phyloP scores from a whole-genome alignment of 2,113 vertebrate genomes.

The Daubentonia madagascariensis region DNA sequence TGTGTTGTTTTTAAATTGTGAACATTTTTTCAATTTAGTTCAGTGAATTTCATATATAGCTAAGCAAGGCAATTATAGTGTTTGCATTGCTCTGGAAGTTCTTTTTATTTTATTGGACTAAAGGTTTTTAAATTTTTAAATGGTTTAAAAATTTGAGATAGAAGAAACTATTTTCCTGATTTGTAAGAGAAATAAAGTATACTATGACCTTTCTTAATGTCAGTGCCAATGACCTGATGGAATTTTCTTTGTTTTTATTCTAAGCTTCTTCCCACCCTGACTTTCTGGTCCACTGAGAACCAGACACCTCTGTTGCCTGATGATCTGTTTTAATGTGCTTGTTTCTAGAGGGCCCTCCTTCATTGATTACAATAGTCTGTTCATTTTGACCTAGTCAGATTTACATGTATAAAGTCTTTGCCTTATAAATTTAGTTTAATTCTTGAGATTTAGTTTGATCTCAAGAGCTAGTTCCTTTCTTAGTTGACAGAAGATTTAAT shows the following conservation, averaged over 20 bases:
- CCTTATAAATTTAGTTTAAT: slow-evolving; percentile 13
- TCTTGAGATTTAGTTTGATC: background rate
- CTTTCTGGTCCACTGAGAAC: background rate
- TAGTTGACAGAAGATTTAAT: slow-evolving; percentile 6
- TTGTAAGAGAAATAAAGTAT: background rate
- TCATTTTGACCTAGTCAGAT: background rate
- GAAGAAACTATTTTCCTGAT: background rate
- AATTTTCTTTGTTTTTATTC: slow-evolving; percentile 14
- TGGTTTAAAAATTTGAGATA: background rate
- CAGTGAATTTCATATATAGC: background rate
- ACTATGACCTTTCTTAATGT: background rate
- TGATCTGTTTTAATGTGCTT: background rate
- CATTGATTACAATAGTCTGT: background rate
- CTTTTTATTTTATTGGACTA: background rate
- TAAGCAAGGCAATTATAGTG: background rate
- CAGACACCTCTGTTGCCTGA: background rate
- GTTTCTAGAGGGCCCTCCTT: background rate
- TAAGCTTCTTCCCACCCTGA: background rate
- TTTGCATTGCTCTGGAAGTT: background rate
- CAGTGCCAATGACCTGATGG: background rate
- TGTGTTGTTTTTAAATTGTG: background rate
- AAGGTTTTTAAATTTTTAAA: background rate
- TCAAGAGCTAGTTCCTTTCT: background rate
- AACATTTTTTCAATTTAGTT: background rate
- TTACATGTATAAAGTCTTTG: background rate